Conservation (phyloP, 1,140 invertebrate species). For the Musca domestica region DNA sequence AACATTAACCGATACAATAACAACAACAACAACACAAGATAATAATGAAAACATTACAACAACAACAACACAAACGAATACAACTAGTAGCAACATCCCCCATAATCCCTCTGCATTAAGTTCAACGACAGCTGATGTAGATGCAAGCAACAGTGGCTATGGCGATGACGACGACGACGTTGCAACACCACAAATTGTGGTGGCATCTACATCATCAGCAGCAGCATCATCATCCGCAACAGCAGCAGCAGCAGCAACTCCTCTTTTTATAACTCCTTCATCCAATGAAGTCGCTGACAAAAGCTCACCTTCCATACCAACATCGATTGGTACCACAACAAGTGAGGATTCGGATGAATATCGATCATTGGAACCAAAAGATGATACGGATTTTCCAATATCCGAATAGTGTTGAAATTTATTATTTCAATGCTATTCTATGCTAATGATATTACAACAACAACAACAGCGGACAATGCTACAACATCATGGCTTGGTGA, state of each 20-base stretch:
- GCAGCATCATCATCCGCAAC: neutral
- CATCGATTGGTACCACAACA: constrained; percentile 34
- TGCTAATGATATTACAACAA: neutral
- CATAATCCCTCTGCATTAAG: neutral
- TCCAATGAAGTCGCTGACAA: neutral
- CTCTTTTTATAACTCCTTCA: constrained; percentile 3
- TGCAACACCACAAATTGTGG: constrained; percentile 4
- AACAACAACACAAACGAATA: neutral
- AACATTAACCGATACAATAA: constrained; percentile 38
- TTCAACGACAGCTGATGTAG: neutral
- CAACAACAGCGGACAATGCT: neutral
- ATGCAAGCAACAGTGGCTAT: neutral
- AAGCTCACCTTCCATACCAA: constrained; percentile 19
- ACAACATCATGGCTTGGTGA: neutral
- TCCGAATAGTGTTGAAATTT: constrained; percentile 42
- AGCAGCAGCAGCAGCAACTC: neutral
- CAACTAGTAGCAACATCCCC: constrained; percentile 7
- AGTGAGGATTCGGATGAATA: constrained; percentile 53
- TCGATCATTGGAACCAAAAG: constrained; percentile 50
- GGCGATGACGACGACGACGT: neutral
- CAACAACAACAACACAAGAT: constrained; percentile 24
- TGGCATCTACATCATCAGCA: neutral
- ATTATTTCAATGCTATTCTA: neutral
- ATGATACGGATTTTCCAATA: constrained; percentile 42
- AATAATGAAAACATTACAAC: constrained; percentile 1